Evolutionary conservation across 2,797 vertebrate genomes (phyloP).

Genomic region (Uromys caudimaculatus): DNA sequence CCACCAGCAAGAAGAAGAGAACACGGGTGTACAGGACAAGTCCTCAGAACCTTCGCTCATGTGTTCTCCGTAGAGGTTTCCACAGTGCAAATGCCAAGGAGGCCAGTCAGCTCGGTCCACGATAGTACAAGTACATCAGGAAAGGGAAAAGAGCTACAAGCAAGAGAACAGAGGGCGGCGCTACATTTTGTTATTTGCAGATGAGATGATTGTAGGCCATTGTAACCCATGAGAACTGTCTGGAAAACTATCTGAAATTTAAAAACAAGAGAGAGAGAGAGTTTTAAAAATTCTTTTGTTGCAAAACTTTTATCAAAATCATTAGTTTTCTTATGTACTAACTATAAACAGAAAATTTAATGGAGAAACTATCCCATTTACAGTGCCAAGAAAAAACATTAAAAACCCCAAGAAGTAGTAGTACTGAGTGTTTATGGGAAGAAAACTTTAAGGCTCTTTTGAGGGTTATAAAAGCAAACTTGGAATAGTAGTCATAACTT

Average conservation of each 20-base stretch:
- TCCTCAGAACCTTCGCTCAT: neutral
- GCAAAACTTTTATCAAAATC: slow-evolving; percentile 70
- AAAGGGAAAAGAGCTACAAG: neutral
- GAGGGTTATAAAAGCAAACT: slow-evolving; percentile 67
- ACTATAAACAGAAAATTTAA: slow-evolving; percentile 72
- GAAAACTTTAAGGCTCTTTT: slow-evolving; percentile 68
- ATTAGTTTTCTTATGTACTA: slow-evolving; percentile 69
- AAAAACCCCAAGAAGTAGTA: slow-evolving; percentile 43
- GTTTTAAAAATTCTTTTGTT: slow-evolving; percentile 62
- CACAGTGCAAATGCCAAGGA: neutral
- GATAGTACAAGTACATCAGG: neutral
- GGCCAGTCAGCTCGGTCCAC: neutral
- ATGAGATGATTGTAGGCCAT: slow-evolving; percentile 18
- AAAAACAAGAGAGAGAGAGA: neutral
- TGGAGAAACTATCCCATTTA: slow-evolving; percentile 63
- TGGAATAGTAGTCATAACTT: slow-evolving; percentile 68
- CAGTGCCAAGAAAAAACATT: slow-evolving; percentile 13
- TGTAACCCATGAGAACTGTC: slow-evolving; percentile 49
- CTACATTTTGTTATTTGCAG: slow-evolving; percentile 62
- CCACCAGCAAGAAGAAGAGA: neutral
- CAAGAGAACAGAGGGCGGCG: neutral
- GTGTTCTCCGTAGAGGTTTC: neutral
- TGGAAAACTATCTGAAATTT: neutral
- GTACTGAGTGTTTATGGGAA: slow-evolving; percentile 59
- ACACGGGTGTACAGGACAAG: neutral